Base-by-base conservation (phyloP, 2,113 vertebrate species). In the Benitochromis conjunctus region DNA sequence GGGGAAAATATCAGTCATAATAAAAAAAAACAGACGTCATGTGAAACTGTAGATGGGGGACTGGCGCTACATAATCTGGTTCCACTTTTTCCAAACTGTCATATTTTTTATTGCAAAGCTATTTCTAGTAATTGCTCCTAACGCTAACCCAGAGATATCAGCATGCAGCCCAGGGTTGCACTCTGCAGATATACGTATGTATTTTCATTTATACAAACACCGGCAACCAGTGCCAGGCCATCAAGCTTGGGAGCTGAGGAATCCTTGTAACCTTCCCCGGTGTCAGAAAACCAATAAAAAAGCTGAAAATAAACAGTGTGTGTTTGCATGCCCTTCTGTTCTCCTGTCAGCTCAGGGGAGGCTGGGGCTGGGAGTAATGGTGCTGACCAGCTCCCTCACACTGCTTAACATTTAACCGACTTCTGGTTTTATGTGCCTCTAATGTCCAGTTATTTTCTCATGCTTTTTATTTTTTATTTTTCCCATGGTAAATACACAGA, bases 271-370 rank as follows among this genome's bases (percentile, higher is more conserved):
- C 91, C 87, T 90, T 89, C 69, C 83, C 83, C 9, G 2, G 86
- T 92, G 93, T 92, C 91, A 92, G 87, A 91, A 92, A 94, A 88
- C 89, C 87, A 94, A 94, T 93, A 94, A 89, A 93, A 78, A 80
- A 74, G 84, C 48, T 88, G 84, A 92, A 92, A 92, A 89, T 84
- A 90, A 92, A 94, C 80, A 57, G 34, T 31, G 56, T 53, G 62
- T 53, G 69, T 88, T 90, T 84, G 88, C 79, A 89, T 89, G 71
- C 69, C 80, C 85, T 86, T 90, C 84, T 88, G 89, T 93, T 91
- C 74, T 76, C 62, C 85, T 91, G 88, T 92, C 83, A 83, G 86
- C 81, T 71, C 83, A 60, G 76, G 76, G 86, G 82, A 89, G 90
- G 64, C 84, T 80, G 64, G 56, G 76, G 51, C 82, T 88, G 77